These are phyloP conservation scores for Trematocara stigmaticum DNA, from an alignment of 2,113 vertebrate genomes.

Conservation along the genomic window DNA sequence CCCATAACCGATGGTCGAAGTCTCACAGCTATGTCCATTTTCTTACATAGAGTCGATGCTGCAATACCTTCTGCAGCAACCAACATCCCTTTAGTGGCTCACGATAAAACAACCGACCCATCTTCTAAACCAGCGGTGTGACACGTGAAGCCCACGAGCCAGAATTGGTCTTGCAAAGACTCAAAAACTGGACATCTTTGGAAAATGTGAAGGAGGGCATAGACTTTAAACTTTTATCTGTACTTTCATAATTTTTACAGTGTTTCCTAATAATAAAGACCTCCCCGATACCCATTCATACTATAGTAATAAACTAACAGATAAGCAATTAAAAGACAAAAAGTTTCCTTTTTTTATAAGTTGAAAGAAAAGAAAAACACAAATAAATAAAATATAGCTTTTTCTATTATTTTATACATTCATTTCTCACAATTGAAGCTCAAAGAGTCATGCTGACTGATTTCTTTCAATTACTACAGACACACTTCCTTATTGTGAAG, in stretches of 20 bases:
- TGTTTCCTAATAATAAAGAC: neutral
- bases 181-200: neutral
- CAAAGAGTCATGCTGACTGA: neutral
- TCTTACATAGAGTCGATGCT: neutral
- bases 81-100: neutral
- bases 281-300: neutral
- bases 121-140: neutral
- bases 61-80: neutral
- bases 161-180: rapidly evolving
- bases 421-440: neutral
- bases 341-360: rapidly evolving
- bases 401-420: neutral
- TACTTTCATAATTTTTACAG: rapidly evolving
- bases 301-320: neutral
- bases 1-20: rapidly evolving
- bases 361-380: neutral
- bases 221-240: neutral
- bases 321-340: neutral
- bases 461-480: neutral
- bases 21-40: neutral
- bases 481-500: neutral
- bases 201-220: neutral
- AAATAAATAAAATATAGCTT: rapidly evolving
- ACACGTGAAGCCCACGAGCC: neutral
- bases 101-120: rapidly evolving